Conservation (phyloP, 2,888 invertebrate species). For the Nebria brevicollis region DNA sequence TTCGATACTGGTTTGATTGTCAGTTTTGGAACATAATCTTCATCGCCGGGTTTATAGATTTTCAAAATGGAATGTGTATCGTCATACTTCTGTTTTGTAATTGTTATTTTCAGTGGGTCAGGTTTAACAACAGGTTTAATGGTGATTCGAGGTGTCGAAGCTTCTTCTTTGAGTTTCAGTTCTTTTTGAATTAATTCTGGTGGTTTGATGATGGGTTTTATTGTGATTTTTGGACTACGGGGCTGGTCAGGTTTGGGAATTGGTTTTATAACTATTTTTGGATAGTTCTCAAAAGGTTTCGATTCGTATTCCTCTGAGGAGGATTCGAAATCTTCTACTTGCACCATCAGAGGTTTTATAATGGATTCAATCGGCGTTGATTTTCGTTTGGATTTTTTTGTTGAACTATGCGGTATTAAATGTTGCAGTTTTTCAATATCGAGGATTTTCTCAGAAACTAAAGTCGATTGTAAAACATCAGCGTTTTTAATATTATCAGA, state of each 20-base stretch:
- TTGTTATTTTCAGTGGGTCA: constrained; percentile 59
- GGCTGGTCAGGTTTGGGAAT: constrained; percentile 49
- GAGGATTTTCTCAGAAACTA: not conserved
- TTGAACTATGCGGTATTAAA: not conserved
- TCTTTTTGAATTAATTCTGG: constrained; percentile 39
- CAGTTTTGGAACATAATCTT: constrained; percentile 60
- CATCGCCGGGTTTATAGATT: constrained; percentile 49
- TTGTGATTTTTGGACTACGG: constrained; percentile 50
- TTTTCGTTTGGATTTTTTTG: not conserved
- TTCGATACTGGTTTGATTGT: constrained; percentile 64
- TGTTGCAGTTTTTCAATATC: not conserved
- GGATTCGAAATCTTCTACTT: constrained; percentile 47
- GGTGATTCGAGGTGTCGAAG: constrained; percentile 26
- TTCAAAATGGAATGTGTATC: constrained; percentile 50
- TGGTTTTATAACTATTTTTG: constrained; percentile 58
- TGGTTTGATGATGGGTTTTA: constrained; percentile 49
- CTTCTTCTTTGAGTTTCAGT: constrained; percentile 13
- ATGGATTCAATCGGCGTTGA: constrained; percentile 3
- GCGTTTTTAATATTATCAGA: not conserved
- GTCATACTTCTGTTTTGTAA: constrained; percentile 60
- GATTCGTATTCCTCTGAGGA: constrained; percentile 42
- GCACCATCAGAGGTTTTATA: constrained; percentile 48
- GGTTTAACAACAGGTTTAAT: constrained; percentile 38
- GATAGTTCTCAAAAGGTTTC: constrained; percentile 40
- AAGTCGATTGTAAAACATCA: not conserved